These are phyloP conservation scores for Terrapene triunguis DNA, from an alignment of 2,113 vertebrate species.

Conservation along the genomic window DNA sequence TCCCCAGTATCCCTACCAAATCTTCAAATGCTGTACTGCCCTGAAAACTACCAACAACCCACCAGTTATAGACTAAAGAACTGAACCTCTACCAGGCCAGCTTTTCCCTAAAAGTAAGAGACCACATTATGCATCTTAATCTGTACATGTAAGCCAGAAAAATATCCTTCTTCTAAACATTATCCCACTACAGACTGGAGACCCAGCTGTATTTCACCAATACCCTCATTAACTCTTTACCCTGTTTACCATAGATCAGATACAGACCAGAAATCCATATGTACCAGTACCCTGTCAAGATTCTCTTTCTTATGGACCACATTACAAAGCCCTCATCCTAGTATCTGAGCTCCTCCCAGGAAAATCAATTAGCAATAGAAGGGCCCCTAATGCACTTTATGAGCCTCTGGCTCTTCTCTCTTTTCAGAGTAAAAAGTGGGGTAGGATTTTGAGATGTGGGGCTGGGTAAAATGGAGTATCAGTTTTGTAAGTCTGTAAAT, in stretches of 20 bases:
- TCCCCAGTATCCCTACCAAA: neutral
- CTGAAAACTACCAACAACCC: neutral
- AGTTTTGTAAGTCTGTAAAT: neutral
- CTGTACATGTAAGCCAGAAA: neutral
- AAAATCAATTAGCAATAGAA: neutral
- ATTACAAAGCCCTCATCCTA: neutral
- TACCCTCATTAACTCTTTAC: neutral
- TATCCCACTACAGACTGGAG: fast-evolving
- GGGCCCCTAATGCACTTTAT: neutral
- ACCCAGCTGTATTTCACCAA: neutral
- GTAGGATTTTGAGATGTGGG: neutral
- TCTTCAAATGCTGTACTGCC: neutral
- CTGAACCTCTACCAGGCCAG: neutral
- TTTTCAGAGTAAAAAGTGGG: neutral
- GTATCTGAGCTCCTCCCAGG: neutral
- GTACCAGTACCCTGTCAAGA: neutral
- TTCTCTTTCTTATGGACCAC: neutral
- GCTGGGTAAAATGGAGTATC: neutral
- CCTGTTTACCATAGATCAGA: neutral
- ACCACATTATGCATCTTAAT: neutral
- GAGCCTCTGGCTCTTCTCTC: neutral
- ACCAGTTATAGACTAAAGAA: neutral
- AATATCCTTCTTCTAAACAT: neutral
- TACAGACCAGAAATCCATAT: neutral
- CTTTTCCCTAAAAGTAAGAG: neutral